Percentiles rank a stretch among this genome's conserved stretches.
Conservation (phyloP, 2,888 invertebrate genomes). For the Danaus chrysippus region DNA sequence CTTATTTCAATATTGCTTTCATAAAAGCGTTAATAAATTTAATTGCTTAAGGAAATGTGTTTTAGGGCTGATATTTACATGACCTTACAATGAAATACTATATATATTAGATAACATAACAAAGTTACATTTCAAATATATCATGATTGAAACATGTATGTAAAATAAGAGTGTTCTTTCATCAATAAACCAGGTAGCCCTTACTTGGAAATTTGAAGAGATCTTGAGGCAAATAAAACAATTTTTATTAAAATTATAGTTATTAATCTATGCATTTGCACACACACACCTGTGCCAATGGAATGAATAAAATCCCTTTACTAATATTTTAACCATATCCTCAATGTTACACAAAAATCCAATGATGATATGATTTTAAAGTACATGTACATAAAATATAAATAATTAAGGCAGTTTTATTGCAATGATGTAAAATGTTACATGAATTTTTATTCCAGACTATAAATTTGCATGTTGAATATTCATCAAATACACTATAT, state of each 20-base stretch:
- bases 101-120: no score
- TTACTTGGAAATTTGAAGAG: slow-evolving; percentile 3
- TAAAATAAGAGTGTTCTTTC: no score
- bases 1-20: no score
- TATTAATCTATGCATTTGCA: slow-evolving; percentile 28
- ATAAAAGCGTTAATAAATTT: no score
- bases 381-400: slow-evolving; percentile 11
- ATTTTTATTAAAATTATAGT: slow-evolving; percentile 29
- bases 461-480: slow-evolving; percentile 8
- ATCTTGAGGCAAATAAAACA: slow-evolving; percentile 26
- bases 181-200: no score
- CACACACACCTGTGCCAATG: slow-evolving; percentile 33
- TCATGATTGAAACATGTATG: no score
- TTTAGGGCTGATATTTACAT: no score
- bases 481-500: slow-evolving; percentile 10
- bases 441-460: background rate
- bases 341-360: slow-evolving; percentile 20
- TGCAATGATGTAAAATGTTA: slow-evolving; percentile 15
- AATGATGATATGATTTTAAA: slow-evolving; percentile 16
- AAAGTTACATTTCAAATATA: no score
- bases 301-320: slow-evolving; percentile 38
- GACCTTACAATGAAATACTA: no score
- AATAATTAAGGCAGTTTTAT: slow-evolving; percentile 22
- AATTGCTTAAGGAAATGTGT: no score
- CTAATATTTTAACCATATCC: slow-evolving; percentile 28